Conservation (phyloP, 2,888 invertebrate genomes). For the Diloba caeruleocephala region DNA sequence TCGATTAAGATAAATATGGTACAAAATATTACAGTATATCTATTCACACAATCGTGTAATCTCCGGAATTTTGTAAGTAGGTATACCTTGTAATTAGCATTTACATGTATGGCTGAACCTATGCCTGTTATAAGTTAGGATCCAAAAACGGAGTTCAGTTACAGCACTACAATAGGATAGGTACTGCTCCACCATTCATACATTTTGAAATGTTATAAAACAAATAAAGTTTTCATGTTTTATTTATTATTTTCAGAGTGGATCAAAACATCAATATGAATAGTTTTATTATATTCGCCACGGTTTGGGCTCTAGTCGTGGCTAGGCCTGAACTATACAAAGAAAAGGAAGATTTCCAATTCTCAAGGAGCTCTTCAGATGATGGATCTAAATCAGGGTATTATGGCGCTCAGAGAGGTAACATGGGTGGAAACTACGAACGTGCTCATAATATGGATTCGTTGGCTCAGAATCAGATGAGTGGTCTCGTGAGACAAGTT, state of each 20-base stretch:
- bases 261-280: slow-evolving; percentile 66
- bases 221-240: slow-evolving; percentile 5
- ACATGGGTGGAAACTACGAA: slow-evolving; percentile 87
- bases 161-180: too few relatives aligned
- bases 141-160: too few relatives aligned
- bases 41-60: too few relatives aligned
- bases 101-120: too few relatives aligned
- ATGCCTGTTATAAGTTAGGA: too few relatives aligned
- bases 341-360: slow-evolving; percentile 86
- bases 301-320: slow-evolving; percentile 67
- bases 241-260: slow-evolving; percentile 58
- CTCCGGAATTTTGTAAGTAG: too few relatives aligned
- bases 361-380: slow-evolving; percentile 83
- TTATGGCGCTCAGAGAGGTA: slow-evolving; percentile 86
- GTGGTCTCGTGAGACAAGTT: slow-evolving; percentile 77
- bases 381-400: slow-evolving; percentile 82
- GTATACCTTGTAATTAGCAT: too few relatives aligned
- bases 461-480: slow-evolving; percentile 84
- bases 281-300: slow-evolving; percentile 69
- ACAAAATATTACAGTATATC: too few relatives aligned
- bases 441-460: slow-evolving; percentile 85
- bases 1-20: too few relatives aligned
- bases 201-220: too few relatives aligned
- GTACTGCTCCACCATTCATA: too few relatives aligned
- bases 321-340: slow-evolving; percentile 81